These are phyloP conservation scores for Drosophila acutilabella DNA, from an alignment of 2,888 invertebrate species.

Conservation along the genomic window DNA sequence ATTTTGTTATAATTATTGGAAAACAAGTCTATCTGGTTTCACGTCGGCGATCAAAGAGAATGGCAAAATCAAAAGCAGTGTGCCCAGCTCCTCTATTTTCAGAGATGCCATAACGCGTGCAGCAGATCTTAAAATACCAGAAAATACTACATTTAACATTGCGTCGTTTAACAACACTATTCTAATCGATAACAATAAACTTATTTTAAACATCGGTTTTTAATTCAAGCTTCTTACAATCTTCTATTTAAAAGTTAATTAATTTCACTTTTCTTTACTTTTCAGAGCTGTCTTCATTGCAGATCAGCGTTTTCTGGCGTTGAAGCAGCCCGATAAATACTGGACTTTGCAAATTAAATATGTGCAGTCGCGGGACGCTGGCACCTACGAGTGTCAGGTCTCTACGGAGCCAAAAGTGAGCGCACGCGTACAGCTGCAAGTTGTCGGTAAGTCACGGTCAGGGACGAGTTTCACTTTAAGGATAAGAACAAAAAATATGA, in stretches of 20 bases:
- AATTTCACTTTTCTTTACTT: conserved; percentile 19
- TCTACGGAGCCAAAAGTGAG: conserved; percentile 97
- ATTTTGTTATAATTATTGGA: no score
- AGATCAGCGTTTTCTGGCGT: conserved; percentile 96
- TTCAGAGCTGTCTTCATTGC: conserved; percentile 92
- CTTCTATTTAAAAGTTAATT: not conserved
- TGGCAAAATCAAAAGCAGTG: no score
- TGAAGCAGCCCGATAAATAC: conserved; percentile 86
- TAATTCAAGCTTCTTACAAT: no score
- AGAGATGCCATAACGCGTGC: no score
- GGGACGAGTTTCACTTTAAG: conserved; percentile 1
- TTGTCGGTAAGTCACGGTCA: conserved; percentile 91
- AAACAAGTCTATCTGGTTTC: no score
- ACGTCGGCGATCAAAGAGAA: no score
- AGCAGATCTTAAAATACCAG: no score
- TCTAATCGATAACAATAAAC: no score
- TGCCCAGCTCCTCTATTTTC: no score
- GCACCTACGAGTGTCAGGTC: conserved; percentile 97
- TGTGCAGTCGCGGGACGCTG: conserved; percentile 95
- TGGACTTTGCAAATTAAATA: conserved; percentile 97
- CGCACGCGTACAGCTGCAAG: conserved; percentile 95
- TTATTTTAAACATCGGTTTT: no score
- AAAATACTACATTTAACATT: no score
- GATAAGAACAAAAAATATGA: conserved; percentile 31
- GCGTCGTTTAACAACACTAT: no score